Base-by-base conservation (phyloP, 1,140 invertebrate genomes). In the Conopomorpha cramerella region DNA sequence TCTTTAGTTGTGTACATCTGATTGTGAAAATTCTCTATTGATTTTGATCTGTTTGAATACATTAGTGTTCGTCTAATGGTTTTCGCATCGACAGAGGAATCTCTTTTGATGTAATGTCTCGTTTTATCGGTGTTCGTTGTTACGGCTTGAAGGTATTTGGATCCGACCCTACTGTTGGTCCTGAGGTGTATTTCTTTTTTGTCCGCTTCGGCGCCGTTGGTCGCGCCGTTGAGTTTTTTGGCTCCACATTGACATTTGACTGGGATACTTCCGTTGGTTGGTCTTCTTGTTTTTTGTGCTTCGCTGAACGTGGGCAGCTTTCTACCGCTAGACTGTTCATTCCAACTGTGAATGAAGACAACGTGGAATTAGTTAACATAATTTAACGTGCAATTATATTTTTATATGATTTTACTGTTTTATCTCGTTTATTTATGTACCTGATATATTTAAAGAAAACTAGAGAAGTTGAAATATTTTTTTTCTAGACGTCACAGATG, bases 271-370 rank as follows among this genome's bases (percentile, higher is more conserved):
- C 66, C 66, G 57, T 74, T 72, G 46, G 55, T 55, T 30, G 63
- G 52, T 59, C 61, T 57, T 45, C 63, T 76, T 57, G 66, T 67
- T 59, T 76, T 76, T 76, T 76, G 71, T 76, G 71, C 68, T 66
- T 76, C 71, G 67, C 59, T 76, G 38, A 70, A 68, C 40, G 55
- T 60, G 56, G 66, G 63, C 68, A 76, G 66, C 64, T 76, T 73
- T 56, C 64, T 57, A 38, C 51, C 66, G 56, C 56, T 63, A 49
- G 61, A 51, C 59, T 76, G 71, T 58, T 76, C 71, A 76, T 76
- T 76, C 71, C 71, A 76, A 73, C 71, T 76, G 66, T 33, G 30
- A 36, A n/a, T n/a, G n/a, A n/a, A n/a, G n/a, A n/a, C n/a, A n/a
- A n/a, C n/a, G n/a, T n/a, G n/a, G n/a, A n/a, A n/a, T n/a, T n/a